Conservation (phyloP, 2,113 vertebrate species). For the Pangasianodon gigas region DNA sequence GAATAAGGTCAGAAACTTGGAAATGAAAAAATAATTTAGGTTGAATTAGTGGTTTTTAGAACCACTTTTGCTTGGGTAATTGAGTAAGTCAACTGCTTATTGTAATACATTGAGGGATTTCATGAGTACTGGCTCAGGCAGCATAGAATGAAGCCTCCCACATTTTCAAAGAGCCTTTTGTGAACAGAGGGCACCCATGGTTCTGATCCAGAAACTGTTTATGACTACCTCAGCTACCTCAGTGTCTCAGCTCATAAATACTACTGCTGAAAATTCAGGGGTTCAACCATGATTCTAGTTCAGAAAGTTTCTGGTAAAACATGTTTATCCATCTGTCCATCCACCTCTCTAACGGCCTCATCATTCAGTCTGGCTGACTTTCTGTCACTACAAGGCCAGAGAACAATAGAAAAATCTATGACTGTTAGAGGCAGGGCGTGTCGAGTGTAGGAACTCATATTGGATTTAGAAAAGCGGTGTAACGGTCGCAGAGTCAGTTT, state of each 20-base stretch:
- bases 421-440: conserved; percentile 2
- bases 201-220: conserved; percentile 36
- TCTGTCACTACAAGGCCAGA: not conserved
- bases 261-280: conserved; percentile 2
- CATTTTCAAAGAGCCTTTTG: conserved; percentile 48
- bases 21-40: not conserved
- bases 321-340: not conserved
- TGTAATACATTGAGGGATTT: not conserved
- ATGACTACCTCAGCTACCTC: not conserved
- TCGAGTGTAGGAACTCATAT: conserved; percentile 5
- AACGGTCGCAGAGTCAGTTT: not conserved
- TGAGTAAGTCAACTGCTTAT: conserved; percentile 10
- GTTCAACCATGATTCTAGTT: not conserved
- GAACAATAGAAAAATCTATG: conserved; percentile 12
- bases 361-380: not conserved
- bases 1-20: not conserved
- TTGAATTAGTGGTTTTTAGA: not conserved
- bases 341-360: not conserved
- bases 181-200: conserved; percentile 15
- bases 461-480: not conserved
- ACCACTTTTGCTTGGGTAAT: conserved; percentile 18
- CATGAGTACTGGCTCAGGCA: conserved; percentile 3
- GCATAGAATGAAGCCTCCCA: conserved; percentile 10
- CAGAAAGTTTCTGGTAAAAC: not conserved
- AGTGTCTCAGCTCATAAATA: conserved; percentile 2